Conservation (phyloP, 2,113 vertebrate genomes). For the Gnathonemus echidnorhynchus region DNA sequence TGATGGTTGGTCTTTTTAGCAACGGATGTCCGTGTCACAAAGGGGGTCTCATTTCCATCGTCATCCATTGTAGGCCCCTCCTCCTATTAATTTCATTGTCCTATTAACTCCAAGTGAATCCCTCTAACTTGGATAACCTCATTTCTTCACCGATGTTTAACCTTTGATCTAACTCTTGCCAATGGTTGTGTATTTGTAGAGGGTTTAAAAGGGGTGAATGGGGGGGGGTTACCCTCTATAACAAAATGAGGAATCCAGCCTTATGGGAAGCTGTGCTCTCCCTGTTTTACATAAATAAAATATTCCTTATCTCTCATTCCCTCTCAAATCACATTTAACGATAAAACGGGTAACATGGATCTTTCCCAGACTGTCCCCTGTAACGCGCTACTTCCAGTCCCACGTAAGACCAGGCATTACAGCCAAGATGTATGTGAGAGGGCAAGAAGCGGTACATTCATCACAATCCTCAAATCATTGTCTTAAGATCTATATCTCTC, state of each 20-base stretch:
- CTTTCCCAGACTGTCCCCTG: background rate
- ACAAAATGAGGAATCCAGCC: conserved; percentile 32
- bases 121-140: conserved; percentile 32
- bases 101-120: conserved; percentile 37
- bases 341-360: background rate
- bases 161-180: conserved; percentile 42
- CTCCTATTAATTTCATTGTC: conserved; percentile 43
- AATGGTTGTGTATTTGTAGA: conserved; percentile 41
- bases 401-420: background rate
- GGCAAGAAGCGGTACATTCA: background rate
- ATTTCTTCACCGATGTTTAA: conserved; percentile 48
- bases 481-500: background rate
- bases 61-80: conserved; percentile 30
- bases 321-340: background rate
- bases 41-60: conserved; percentile 50
- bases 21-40: conserved; percentile 32
- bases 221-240: conserved; percentile 27
- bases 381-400: background rate
- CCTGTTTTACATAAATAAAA: background rate
- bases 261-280: conserved; percentile 12
- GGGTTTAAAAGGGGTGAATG: conserved; percentile 26
- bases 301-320: conserved; percentile 39
- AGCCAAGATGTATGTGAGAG: background rate
- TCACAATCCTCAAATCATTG: background rate
- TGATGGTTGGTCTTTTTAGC: conserved; percentile 18